phyloP scores from a whole-genome alignment of 1,140 invertebrate genomes.

The Drosophila mauritiana region DNA sequence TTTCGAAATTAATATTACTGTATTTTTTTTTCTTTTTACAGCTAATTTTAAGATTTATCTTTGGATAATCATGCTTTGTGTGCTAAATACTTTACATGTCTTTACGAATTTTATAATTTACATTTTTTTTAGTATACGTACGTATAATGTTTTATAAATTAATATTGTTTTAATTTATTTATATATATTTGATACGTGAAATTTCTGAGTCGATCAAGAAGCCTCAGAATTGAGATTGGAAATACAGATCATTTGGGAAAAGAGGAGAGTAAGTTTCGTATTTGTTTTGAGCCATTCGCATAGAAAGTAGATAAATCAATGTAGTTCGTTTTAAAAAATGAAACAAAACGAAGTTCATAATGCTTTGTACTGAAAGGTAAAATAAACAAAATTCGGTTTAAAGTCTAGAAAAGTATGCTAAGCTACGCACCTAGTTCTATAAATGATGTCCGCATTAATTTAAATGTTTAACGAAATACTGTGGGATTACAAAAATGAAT shows the following conservation, averaged over 20 bases:
- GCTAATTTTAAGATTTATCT: conserved; percentile 77
- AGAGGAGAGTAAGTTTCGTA: conserved; percentile 11
- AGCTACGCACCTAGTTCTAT: conserved; percentile 29
- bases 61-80: conserved; percentile 72
- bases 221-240: conserved; percentile 41
- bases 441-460: conserved; percentile 19
- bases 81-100: conserved; percentile 78
- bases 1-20: conserved; percentile 63
- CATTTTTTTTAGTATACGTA: conserved; percentile 51
- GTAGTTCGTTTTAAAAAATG: conserved; percentile 39
- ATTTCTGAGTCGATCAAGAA: conserved; percentile 45
- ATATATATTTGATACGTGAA: conserved; percentile 38
- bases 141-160: conserved; percentile 50
- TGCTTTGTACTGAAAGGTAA: conserved; percentile 75
- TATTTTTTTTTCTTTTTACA: conserved; percentile 79
- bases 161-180: conserved; percentile 40
- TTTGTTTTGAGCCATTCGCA: conserved; percentile 53
- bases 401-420: conserved; percentile 40
- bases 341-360: conserved; percentile 51
- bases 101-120: conserved; percentile 67
- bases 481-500: conserved; percentile 40
- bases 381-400: conserved; percentile 25
- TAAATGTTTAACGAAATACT: conserved; percentile 61
- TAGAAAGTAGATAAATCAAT: conserved; percentile 56
- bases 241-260: conserved; percentile 54